A percentile compares a stretch with the other conserved stretches of the same genome.
Conservation (phyloP, 2,113 vertebrate species). For the Thryonomys swinderianus region DNA sequence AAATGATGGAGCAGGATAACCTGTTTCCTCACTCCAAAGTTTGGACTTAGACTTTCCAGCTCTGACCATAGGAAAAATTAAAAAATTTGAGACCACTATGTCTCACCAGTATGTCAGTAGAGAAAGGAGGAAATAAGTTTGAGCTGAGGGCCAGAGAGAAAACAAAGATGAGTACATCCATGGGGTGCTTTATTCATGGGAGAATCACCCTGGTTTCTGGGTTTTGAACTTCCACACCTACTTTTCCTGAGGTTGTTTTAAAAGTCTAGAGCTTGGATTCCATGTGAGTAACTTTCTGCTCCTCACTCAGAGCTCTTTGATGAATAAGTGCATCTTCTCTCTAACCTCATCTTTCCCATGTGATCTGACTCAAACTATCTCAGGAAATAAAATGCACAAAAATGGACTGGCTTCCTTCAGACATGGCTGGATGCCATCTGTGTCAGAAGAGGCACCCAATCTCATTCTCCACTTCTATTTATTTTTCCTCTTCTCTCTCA, state of each 20-base stretch:
- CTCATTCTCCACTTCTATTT: background rate
- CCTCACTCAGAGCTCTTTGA: background rate
- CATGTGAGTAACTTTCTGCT: background rate
- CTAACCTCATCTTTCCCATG: background rate
- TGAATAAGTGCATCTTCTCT: background rate
- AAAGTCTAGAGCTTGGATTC: background rate
- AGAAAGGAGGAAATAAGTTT: background rate
- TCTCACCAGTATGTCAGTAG: background rate
- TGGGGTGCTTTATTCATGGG: fast-evolving
- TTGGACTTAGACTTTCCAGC: background rate
- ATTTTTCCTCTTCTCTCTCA: background rate
- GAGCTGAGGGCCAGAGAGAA: background rate
- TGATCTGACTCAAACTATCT: background rate
- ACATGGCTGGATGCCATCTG: background rate
- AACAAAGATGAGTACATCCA: background rate
- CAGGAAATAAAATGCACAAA: background rate
- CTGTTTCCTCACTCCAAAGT: background rate
- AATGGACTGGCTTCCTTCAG: background rate
- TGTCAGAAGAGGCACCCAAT: background rate
- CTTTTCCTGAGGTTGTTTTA: background rate
- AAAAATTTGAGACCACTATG: background rate
- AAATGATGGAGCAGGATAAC: background rate
- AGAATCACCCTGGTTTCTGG: background rate
- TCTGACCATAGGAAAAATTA: background rate
- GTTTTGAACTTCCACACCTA: background rate